Conservation (phyloP, 1,140 invertebrate genomes). For the Bombus pascuorum region DNA sequence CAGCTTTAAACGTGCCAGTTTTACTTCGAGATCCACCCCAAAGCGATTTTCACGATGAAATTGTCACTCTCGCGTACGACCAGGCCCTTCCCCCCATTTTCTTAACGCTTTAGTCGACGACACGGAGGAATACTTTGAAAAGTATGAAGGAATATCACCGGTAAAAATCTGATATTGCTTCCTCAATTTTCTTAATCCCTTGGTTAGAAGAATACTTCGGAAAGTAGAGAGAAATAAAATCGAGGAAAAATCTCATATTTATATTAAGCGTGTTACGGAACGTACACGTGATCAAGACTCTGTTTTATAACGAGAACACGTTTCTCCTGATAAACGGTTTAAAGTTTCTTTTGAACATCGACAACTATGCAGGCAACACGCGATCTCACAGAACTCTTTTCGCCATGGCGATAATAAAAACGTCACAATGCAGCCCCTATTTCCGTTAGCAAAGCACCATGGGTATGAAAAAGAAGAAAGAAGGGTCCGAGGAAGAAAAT, state of each 20-base stretch:
- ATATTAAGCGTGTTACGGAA: neutral
- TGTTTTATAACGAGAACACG: neutral
- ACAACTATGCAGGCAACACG: neutral
- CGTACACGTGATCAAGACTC: neutral
- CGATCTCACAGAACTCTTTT: neutral
- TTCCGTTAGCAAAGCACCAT: neutral
- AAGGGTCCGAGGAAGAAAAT: neutral
- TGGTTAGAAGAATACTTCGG: neutral
- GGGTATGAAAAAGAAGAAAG: neutral
- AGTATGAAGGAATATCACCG: no score
- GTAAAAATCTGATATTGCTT: neutral
- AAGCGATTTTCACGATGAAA: no score
- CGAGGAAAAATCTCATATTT: neutral
- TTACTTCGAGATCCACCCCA: no score
- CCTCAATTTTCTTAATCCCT: neutral
- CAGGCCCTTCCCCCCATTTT: no score
- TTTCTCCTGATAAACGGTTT: neutral
- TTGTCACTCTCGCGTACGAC: no score
- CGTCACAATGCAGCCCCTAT: neutral
- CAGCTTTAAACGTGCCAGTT: neutral
- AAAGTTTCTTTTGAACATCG: neutral
- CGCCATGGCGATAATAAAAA: constrained; percentile 8
- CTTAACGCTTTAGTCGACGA: no score
- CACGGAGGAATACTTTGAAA: no score
- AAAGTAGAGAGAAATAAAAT: neutral